A percentile compares a stretch with the other conserved stretches of the same genome.
phyloP scores from a whole-genome alignment of 2,888 invertebrate genomes.

The Iphiclides podalirius region DNA sequence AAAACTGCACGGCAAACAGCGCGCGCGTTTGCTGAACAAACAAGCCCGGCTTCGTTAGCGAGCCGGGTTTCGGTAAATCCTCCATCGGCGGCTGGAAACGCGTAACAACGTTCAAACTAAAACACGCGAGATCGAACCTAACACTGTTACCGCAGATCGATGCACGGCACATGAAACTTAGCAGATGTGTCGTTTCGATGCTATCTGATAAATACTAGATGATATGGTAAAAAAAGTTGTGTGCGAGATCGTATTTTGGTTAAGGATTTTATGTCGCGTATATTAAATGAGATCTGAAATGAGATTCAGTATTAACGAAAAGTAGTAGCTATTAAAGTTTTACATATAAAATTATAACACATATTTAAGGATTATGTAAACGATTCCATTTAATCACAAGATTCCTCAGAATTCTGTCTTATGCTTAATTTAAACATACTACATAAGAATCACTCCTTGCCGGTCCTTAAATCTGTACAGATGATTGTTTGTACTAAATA shows the following conservation, averaged over 20 bases:
- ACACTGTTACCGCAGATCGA: constrained; percentile 19
- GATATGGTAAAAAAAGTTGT: no score
- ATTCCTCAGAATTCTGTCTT: no score
- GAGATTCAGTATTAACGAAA: no score
- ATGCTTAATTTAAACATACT: background rate
- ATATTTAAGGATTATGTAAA: no score
- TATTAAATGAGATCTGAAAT: no score
- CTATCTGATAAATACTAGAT: no score
- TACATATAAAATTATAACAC: no score
- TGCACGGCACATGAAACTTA: background rate
- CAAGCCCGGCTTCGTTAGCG: constrained; percentile 57
- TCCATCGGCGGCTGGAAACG: constrained; percentile 48
- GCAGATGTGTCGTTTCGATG: no score
- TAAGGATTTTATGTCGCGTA: no score
- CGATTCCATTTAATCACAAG: no score
- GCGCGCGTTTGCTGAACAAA: constrained; percentile 43
- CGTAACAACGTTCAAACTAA: constrained; percentile 32
- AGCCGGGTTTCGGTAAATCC: constrained; percentile 51
- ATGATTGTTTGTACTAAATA: constrained; percentile 15
- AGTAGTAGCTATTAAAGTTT: no score
- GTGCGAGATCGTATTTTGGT: no score
- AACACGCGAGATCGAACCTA: constrained; percentile 29
- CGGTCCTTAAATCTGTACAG: constrained; percentile 16
- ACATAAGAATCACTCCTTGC: constrained; percentile 3
- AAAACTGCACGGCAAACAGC: constrained; percentile 25